phyloP scores from a whole-genome alignment of 2,113 vertebrate genomes.

The Oplegnathus fasciatus region DNA sequence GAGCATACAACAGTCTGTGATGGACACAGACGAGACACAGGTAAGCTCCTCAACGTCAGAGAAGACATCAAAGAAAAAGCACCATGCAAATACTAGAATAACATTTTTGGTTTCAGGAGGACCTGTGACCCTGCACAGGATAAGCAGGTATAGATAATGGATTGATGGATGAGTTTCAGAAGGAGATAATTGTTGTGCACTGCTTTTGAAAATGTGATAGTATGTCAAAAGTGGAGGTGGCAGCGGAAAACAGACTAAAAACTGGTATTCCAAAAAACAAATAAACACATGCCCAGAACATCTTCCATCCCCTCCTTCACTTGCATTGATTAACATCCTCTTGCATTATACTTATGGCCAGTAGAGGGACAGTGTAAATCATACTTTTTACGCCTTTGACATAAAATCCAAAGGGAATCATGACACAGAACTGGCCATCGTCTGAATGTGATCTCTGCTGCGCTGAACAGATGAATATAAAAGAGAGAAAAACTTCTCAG shows the following conservation, averaged over 20 bases:
- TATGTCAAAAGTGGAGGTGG: not conserved
- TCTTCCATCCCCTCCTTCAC: not conserved
- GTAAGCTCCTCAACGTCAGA: not conserved
- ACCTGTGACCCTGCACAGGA: not conserved
- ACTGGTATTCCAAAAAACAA: not conserved
- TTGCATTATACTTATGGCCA: not conserved
- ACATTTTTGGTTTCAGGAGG: not conserved
- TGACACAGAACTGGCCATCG: not conserved
- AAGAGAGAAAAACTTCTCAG: not conserved
- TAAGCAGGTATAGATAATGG: not conserved
- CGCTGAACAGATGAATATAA: conserved; percentile 12
- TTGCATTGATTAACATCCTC: not conserved
- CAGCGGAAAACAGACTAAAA: not conserved
- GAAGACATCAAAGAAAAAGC: not conserved
- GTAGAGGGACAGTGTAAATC: not conserved
- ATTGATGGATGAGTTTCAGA: conserved; percentile 10
- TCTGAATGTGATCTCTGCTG: not conserved
- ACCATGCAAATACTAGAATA: not conserved
- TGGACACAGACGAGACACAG: not conserved
- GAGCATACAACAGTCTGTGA: not conserved
- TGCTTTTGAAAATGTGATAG: not conserved
- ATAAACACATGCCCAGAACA: not conserved
- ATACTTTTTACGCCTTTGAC: not conserved
- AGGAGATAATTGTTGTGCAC: not conserved
- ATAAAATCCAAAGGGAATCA: not conserved